phyloP scores from a whole-genome alignment of 2,888 invertebrate species.

The Polydrusus tereticollis region DNA sequence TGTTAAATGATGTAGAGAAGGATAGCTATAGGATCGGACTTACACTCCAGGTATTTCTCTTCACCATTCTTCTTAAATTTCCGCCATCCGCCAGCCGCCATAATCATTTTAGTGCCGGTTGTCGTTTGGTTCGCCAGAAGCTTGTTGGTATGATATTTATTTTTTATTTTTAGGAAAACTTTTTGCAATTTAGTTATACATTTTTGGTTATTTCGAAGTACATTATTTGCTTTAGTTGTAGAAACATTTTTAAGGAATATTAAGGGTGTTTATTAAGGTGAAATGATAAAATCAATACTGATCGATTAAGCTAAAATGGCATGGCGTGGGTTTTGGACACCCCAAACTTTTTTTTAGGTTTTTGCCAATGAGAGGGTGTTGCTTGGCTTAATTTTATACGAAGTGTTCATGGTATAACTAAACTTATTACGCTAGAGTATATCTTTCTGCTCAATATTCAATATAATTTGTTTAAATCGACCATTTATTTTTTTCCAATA shows the following conservation, averaged over 20 bases:
- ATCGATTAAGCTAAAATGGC: not conserved
- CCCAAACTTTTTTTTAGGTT: not conserved
- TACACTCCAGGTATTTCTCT: too few species aligned
- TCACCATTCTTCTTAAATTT: too few species aligned
- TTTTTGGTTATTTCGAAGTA: not conserved
- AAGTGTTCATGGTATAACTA: not conserved
- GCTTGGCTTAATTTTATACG: not conserved
- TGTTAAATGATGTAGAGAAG: not conserved
- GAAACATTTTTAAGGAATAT: not conserved
- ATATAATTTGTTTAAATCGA: not conserved
- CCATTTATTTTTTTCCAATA: not conserved
- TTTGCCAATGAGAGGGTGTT: not conserved
- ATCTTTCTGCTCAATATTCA: not conserved
- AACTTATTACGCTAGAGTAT: not conserved
- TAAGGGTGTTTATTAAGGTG: not conserved
- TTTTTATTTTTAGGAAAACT: not conserved
- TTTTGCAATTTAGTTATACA: not conserved
- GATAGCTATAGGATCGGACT: not conserved
- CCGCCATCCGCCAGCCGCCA: too few species aligned
- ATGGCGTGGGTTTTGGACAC: not conserved
- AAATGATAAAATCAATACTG: constrained; percentile 1
- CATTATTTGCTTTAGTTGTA: not conserved
- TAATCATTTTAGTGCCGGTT: not conserved
- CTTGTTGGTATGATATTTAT: not conserved
- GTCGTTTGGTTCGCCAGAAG: not conserved